Conservation (phyloP, 2,888 invertebrate genomes). For the Poecilus cupreus region DNA sequence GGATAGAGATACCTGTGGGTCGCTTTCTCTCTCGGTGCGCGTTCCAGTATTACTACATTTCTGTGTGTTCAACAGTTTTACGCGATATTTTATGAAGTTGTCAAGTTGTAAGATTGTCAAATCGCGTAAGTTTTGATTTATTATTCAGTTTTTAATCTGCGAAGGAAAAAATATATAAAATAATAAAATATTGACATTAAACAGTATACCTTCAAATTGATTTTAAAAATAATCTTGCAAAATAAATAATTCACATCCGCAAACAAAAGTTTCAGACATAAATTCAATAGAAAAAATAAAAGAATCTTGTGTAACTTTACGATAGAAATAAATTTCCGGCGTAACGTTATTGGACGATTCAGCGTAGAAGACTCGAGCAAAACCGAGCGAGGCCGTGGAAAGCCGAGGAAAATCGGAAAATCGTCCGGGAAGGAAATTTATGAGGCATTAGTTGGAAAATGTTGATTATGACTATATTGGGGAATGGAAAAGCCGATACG, state of each 20-base stretch:
- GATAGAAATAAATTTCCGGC: constrained; percentile 23
- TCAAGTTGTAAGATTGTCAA: too few species aligned
- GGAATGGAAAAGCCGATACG: neutral
- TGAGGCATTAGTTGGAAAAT: constrained; percentile 29
- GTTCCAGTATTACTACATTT: too few species aligned
- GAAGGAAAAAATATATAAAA: too few species aligned
- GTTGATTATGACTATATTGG: constrained; percentile 35
- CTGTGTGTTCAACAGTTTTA: too few species aligned
- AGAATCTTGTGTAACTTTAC: neutral
- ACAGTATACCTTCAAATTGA: too few species aligned
- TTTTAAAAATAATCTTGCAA: neutral
- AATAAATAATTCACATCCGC: neutral
- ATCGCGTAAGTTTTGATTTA: too few species aligned
- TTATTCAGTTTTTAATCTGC: too few species aligned
- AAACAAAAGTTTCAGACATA: neutral
- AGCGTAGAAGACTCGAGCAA: neutral
- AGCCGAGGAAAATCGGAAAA: constrained; percentile 13
- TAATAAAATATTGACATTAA: too few species aligned
- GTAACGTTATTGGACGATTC: neutral
- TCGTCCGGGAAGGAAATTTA: constrained; percentile 8
- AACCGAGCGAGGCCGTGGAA: neutral
- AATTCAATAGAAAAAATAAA: constrained; percentile 33
- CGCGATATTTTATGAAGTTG: too few species aligned
- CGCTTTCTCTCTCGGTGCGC: too few species aligned
- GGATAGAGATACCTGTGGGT: too few species aligned